Evolutionary conservation across 2,888 invertebrate species (phyloP), one percentile per base, ranked within the genome.

Genomic region (Embidobia sp.): DNA sequence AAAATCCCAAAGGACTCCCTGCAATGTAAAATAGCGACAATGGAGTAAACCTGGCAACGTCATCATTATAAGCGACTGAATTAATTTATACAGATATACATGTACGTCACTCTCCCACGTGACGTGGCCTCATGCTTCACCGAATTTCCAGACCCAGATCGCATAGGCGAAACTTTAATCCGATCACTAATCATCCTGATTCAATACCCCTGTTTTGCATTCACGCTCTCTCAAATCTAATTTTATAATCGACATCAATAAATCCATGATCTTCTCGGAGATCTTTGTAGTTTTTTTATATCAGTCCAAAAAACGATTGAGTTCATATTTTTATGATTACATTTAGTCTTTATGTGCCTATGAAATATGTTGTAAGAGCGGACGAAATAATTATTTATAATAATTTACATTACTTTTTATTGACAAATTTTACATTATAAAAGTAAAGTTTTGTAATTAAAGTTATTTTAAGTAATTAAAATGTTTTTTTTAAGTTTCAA

Each of bases 11-110:
- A 63, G 77, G 72, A 72, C 55, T 37, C 31, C 31, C 26, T 7
- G 44, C 66, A 77, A 72, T 42, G 72, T 77, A 66, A 77, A 77
- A 66, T 77, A 22, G 66, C 61, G 77, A 72, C 66, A 72, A 72
- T 77, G 27, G 55, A 33, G 63, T 59, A 70, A 51, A 27, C 69
- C 35, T 22, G 31, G 11, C 61, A 44, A 53, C 69, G 51, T 70
- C 64, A 44, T 77, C 72, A 72, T 77, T 77, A 67, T 77, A 72
- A 61, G 66, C 66, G 61, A 18, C 35, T 26, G 66, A 72, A 77
- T 77, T 77, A 72, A 77, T 70, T 70, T 77, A 66, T 69, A 75
- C 42, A 44, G 63, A 63, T 63, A 57, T 70, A 44, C 69, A 59
- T 77, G 66, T 61, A 51, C 70, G 59, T 57, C 55, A 59, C 55